These are phyloP conservation scores for Exaiptasia diaphana DNA, from an alignment of 64 coral and sea anemone species.

Conservation along the genomic window DNA sequence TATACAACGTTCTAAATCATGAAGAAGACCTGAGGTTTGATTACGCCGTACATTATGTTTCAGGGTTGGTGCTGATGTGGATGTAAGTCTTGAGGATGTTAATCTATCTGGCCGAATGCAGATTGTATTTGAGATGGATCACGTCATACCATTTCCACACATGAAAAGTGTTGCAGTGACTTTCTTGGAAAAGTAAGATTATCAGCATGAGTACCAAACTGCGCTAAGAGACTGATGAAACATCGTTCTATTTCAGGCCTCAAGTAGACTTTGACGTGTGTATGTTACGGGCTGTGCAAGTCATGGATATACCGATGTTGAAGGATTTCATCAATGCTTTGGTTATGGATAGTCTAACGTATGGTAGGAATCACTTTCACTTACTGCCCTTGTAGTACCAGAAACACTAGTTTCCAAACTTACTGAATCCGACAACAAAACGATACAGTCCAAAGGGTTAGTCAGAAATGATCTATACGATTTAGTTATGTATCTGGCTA, in stretches of 20 bases:
- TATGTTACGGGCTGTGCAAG: constrained; percentile 80
- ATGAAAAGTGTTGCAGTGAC: constrained; percentile 80
- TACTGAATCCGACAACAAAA: too few species aligned
- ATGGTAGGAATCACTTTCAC: constrained; percentile 40
- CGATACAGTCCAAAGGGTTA: too few species aligned
- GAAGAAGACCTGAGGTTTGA: too few species aligned
- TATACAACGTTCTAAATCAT: too few species aligned
- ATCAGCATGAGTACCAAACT: not conserved
- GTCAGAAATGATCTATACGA: too few species aligned
- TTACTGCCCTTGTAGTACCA: not conserved
- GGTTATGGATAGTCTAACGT: constrained; percentile 87
- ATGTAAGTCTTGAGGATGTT: constrained; percentile 81
- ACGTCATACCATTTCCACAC: constrained; percentile 86
- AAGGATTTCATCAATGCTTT: constrained; percentile 94
- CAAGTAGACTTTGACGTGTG: constrained; percentile 84
- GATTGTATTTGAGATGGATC: constrained; percentile 90
- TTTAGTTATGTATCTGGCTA: too few species aligned
- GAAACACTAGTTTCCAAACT: not conserved
- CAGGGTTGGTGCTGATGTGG: constrained; percentile 92
- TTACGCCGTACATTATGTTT: too few species aligned
- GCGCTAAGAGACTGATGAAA: not conserved
- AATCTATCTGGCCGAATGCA: constrained; percentile 80
- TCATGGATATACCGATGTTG: constrained; percentile 97
- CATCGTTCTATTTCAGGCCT: constrained; percentile 24
- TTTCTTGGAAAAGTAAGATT: constrained; percentile 86